Evolutionary conservation across 2,113 vertebrate species (phyloP), one percentile per base, ranked within the genome.

Genomic region (Heloderma charlesbogerti): DNA sequence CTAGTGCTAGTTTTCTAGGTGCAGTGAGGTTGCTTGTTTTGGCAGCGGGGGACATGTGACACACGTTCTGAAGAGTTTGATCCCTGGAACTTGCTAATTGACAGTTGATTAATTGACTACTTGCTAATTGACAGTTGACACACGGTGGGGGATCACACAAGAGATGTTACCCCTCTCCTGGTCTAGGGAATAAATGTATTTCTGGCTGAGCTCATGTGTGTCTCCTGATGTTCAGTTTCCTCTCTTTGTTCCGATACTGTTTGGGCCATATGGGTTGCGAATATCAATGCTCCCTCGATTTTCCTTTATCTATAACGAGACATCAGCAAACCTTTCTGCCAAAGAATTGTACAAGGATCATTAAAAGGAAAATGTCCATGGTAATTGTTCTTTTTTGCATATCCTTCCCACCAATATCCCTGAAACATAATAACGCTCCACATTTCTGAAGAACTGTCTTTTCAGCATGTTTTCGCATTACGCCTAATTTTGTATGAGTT

Each of bases 391-490:
- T 96, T 95, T 96, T 95, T 94, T 97, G 96, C 95, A 95, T 89
- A 96, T 93, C 93, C 96, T 95, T 94, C 88, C 67, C 93, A 96
- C 91, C 93, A 92, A 94, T 96, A 96, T 97, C 92, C 94, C 94
- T 94, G 94, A 94, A 74, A 95, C 93, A 95, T 95, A 95, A 97
- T 96, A 96, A 96, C 5, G 95, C 91, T 95, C 95, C 96, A 91
- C 97, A 90, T 94, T 95, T 96, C 95, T 78, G 90, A 96, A 97
- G 96, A 97, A 97, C 94, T 97, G 97, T 97, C 97, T 97, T 97
- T 97, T 97, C 97, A 98, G 97, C 97, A 97, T 97, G 94, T 97
- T 98, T 98, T 94, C 69, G 87, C 97, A 98, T 97, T 98, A 97
- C 79, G 97, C 96, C 97, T 98, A 97, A 98, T 98, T 97, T 95